Percentiles rank a stretch among this genome's conserved stretches.
Evolutionary conservation across 2,888 invertebrate genomes (phyloP).

Genomic region (Polymixis lichenea): DNA sequence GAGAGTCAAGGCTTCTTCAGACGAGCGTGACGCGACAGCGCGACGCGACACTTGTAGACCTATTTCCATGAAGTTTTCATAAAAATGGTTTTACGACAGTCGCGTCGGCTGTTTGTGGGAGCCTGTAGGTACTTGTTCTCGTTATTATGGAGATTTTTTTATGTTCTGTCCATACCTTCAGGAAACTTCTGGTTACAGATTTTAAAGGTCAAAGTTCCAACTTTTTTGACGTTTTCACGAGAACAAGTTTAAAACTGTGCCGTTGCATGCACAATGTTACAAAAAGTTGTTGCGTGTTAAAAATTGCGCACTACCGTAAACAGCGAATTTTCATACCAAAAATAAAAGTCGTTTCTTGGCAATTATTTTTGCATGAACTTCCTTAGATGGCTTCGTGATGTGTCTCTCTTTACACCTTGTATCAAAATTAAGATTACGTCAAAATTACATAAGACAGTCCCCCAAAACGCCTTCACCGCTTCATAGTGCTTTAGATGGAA

Average conservation of each 20-base stretch:
- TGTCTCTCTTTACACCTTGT: not conserved
- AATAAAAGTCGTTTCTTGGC: too few relatives aligned
- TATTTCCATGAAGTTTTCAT: too few relatives aligned
- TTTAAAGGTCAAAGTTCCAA: not conserved
- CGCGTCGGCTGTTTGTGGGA: too few relatives aligned
- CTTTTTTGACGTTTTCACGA: not conserved
- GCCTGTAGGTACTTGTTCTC: not conserved
- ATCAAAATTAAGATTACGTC: too few relatives aligned
- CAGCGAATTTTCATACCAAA: not conserved
- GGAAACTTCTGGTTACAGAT: not conserved
- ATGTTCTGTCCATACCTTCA: too few relatives aligned
- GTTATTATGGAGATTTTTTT: not conserved
- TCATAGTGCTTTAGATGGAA: too few relatives aligned
- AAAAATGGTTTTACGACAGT: too few relatives aligned
- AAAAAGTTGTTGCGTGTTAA: not conserved
- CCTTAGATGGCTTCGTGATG: not conserved
- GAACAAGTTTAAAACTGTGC: not conserved
- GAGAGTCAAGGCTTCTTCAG: not conserved
- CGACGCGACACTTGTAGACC: too few relatives aligned
- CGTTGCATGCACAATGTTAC: not conserved
- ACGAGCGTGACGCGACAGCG: too few relatives aligned
- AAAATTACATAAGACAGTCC: too few relatives aligned
- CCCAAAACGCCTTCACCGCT: too few relatives aligned
- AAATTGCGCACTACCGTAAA: not conserved
- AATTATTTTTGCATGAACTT: too few relatives aligned